phyloP scores from a whole-genome alignment of 2,888 invertebrate genomes.

The Strigamia crassipes region DNA sequence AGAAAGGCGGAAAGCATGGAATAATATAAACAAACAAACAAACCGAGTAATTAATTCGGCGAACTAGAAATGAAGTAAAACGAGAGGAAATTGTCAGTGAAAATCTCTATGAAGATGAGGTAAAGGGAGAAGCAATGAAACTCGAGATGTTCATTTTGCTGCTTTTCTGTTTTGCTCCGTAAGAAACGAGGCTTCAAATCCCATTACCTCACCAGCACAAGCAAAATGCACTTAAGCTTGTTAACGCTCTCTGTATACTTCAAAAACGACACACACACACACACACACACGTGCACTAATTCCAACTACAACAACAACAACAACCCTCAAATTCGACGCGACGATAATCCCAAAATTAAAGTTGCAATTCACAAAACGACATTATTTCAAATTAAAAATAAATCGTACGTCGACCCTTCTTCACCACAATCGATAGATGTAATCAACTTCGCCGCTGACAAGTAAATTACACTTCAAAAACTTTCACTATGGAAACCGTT shows the following conservation, averaged over 20 bases:
- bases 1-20: neutral
- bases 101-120: conserved; percentile 8
- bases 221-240: conserved; percentile 37
- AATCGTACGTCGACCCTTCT: neutral
- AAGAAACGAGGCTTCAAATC: conserved; percentile 31
- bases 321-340: conserved; percentile 7
- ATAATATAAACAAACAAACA: neutral
- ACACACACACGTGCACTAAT: conserved; percentile 8
- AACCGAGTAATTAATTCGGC: neutral
- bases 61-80: neutral
- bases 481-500: neutral
- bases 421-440: neutral
- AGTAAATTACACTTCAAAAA: conserved; percentile 14
- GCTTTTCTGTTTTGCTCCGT: conserved; percentile 7
- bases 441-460: conserved; percentile 9
- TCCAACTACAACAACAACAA: conserved; percentile 18
- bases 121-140: conserved; percentile 5
- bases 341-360: conserved; percentile 15
- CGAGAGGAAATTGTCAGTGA: neutral
- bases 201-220: conserved; percentile 19
- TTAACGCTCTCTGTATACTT: conserved; percentile 33
- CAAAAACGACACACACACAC: conserved; percentile 11
- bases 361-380: neutral
- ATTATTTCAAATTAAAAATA: neutral
- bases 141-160: conserved; percentile 31